A percentile compares a stretch with the other conserved stretches of the same genome.
Evolutionary conservation across 2,797 vertebrate genomes (phyloP).

Genomic region (Heliangelus exortis): DNA sequence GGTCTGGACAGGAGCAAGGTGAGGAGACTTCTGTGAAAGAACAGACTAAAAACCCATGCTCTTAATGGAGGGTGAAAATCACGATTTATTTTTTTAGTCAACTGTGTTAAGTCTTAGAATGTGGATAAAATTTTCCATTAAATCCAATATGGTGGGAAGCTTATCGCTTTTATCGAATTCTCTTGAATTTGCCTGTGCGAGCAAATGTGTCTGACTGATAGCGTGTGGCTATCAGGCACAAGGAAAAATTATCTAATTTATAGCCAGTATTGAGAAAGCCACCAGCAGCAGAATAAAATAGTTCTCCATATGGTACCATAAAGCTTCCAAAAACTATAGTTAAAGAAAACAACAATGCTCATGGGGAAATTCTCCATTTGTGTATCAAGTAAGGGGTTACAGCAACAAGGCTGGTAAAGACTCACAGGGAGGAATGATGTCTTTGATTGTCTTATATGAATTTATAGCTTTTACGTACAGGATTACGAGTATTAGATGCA

Average conservation of each 20-base stretch:
- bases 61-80: neutral
- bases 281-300: slow-evolving; percentile 74
- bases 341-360: slow-evolving; percentile 50
- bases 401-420: neutral
- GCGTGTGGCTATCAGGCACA: slow-evolving; percentile 61
- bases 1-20: neutral
- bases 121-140: neutral
- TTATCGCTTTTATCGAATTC: neutral
- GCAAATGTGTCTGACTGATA: slow-evolving; percentile 31
- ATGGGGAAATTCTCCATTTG: slow-evolving; percentile 30
- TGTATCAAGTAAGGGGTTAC: slow-evolving; percentile 37
- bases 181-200: neutral
- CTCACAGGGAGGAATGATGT: neutral
- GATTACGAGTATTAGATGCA: slow-evolving; percentile 64
- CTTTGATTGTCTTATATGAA: slow-evolving; percentile 46
- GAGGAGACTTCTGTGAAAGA: neutral
- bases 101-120: neutral
- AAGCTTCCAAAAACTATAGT: slow-evolving; percentile 76
- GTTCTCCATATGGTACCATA: slow-evolving; percentile 78
- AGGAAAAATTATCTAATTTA: slow-evolving; percentile 75
- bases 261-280: slow-evolving; percentile 73
- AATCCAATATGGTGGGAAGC: neutral
- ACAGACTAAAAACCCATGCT: neutral
- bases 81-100: neutral
- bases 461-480: slow-evolving; percentile 38